Evolutionary conservation across 2,888 invertebrate species (phyloP), one percentile per base, ranked within the genome.

Genomic region (Piscicola geometra): DNA sequence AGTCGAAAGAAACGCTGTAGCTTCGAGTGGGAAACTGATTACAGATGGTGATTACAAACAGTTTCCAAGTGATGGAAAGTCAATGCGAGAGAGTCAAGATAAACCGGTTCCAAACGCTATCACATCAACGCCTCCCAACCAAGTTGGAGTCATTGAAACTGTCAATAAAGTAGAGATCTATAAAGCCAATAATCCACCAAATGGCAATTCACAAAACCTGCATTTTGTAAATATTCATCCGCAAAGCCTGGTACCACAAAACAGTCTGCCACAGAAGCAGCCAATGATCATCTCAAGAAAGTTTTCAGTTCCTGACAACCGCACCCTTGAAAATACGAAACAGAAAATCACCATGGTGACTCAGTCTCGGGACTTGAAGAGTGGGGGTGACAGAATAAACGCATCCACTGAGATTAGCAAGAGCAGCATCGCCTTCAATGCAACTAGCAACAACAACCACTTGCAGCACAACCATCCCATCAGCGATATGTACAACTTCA

Each of bases 291-390:
- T 56, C n/a, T 56, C 60, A 18, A 5, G 60, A 56, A 56, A 56
- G 25, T 15, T 56, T 5, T 56, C 60, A 56, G 60, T 56, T 21
- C 60, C 60, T 18, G 60, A 56, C 25, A 56, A 56, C 25, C 5
- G 60, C 9, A 56, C 60, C 25, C 60, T 56, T 21, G 60, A 56
- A 56, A 18, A 25, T 18, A 56, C 60, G 3, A 56, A 56, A 56
- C 60, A 56, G 60, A 56, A 56, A 9, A 56, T 56, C 21, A 56
- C 21, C 5, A 56, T 56, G 60, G 60, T 56, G n/a, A 56, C 60
- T 3, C 60, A 56, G 25, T 25, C 60, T 3, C 9, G n/a, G n/a
- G n/a, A 56, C n/a, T n/a, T n/a, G n/a, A n/a, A n/a, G n/a, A n/a
- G n/a, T n/a, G n/a, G n/a, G n/a, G n/a, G n/a, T 18, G n/a, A 18